Evolutionary conservation across 2,888 invertebrate genomes (phyloP).

Genomic region (Pecten maximus): DNA sequence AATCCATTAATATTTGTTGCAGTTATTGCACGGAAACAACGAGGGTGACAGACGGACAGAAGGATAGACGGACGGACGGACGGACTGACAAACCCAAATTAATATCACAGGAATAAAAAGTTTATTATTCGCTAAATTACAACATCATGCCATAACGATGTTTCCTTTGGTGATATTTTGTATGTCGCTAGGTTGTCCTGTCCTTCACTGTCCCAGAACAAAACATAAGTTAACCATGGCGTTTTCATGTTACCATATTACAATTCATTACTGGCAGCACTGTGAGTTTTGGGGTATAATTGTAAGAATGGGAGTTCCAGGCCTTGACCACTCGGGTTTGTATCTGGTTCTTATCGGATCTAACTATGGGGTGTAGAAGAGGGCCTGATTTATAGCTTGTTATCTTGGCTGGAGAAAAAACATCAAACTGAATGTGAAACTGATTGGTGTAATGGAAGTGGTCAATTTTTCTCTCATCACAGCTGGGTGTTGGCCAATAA

Average conservation of each 20-base stretch:
- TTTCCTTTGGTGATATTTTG: too few relatives aligned
- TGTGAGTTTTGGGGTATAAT: neutral
- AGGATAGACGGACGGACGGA: too few relatives aligned
- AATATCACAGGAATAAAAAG: too few relatives aligned
- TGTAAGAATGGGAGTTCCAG: neutral
- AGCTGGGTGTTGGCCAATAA: slow-evolving; percentile 15
- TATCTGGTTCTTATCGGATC: neutral
- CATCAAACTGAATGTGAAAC: slow-evolving; percentile 33
- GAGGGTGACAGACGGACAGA: too few relatives aligned
- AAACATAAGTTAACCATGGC: too few relatives aligned
- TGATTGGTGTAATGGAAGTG: slow-evolving; percentile 30
- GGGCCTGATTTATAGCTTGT: slow-evolving; percentile 1
- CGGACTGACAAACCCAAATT: too few relatives aligned
- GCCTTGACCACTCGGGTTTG: neutral
- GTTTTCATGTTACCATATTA: neutral
- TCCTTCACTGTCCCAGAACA: too few relatives aligned
- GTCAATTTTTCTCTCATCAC: slow-evolving; percentile 30
- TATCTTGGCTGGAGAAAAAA: slow-evolving; percentile 33
- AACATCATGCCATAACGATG: too few relatives aligned
- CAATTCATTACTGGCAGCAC: neutral
- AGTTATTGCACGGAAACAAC: too few relatives aligned
- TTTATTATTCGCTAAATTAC: too few relatives aligned
- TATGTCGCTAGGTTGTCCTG: too few relatives aligned
- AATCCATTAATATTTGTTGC: too few relatives aligned
- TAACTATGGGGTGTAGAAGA: neutral